A percentile compares a stretch with the other conserved stretches of the same genome.
phyloP scores from a whole-genome alignment of 2,113 vertebrate genomes.

The Epinephelus fuscoguttatus region DNA sequence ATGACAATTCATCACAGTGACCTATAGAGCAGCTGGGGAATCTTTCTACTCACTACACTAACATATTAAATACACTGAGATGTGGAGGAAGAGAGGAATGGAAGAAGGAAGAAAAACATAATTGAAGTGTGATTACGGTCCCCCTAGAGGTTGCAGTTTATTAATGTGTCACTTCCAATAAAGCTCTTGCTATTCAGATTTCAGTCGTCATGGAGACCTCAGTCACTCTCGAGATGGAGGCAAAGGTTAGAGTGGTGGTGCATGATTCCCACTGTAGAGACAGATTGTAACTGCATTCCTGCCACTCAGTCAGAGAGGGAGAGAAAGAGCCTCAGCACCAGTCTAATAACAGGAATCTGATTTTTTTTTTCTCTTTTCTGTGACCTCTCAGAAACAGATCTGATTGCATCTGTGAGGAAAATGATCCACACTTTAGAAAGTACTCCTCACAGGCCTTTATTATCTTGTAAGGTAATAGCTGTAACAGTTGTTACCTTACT shows the following conservation, averaged over 20 bases:
- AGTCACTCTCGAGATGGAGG: slow-evolving; percentile 65
- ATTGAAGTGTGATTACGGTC: slow-evolving; percentile 80
- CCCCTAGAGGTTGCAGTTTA: slow-evolving; percentile 80
- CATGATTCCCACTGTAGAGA: slow-evolving; percentile 50
- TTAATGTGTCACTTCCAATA: slow-evolving; percentile 86
- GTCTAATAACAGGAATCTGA: slow-evolving; percentile 15
- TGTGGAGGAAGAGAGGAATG: slow-evolving; percentile 29
- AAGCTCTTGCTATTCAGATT: slow-evolving; percentile 75
- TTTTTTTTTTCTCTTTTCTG: not conserved
- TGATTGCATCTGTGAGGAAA: slow-evolving; percentile 1
- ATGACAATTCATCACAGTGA: slow-evolving; percentile 52
- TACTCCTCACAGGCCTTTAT: not conserved
- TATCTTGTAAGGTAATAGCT: too few relatives aligned
- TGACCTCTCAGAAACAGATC: slow-evolving; percentile 11
- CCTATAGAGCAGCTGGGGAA: slow-evolving; percentile 43
- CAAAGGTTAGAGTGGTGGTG: slow-evolving; percentile 70
- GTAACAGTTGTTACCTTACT: not conserved
- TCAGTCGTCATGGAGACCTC: slow-evolving; percentile 80
- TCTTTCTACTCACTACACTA: slow-evolving; percentile 32
- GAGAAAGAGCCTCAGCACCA: not conserved
- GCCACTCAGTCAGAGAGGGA: slow-evolving; percentile 13
- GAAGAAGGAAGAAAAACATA: slow-evolving; percentile 59
- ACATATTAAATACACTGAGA: slow-evolving; percentile 65
- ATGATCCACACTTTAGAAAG: not conserved
- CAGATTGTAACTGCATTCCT: slow-evolving; percentile 29